Evolutionary conservation across 2,113 vertebrate genomes (phyloP).

Genomic region (Scalopus aquaticus): DNA sequence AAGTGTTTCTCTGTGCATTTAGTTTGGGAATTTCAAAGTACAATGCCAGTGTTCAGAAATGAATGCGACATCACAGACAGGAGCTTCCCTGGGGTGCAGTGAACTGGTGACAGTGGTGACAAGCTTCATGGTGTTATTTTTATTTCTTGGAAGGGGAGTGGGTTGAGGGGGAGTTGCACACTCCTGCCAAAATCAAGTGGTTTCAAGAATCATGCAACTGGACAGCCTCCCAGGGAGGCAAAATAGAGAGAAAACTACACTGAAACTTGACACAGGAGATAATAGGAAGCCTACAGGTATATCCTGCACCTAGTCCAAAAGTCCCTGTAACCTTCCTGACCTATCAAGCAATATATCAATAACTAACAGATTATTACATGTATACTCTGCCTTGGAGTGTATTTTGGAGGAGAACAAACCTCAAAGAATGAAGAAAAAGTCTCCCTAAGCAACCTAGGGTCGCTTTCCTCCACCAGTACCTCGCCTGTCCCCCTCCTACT

Average conservation of each 20-base stretch:
- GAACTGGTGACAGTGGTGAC: neutral
- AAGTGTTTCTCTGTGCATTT: conserved; percentile 57
- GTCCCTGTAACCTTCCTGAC: neutral
- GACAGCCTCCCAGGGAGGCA: neutral
- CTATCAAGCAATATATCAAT: neutral
- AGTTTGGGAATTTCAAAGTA: conserved; percentile 68
- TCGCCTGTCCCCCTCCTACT: too few relatives aligned
- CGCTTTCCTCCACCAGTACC: neutral
- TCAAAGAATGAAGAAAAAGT: neutral
- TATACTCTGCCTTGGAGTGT: neutral
- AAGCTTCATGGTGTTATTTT: conserved; percentile 41
- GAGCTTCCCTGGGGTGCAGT: conserved; percentile 40
- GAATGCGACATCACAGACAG: conserved; percentile 60
- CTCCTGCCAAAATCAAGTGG: conserved; percentile 55
- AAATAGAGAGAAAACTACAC: neutral
- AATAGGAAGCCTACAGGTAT: neutral
- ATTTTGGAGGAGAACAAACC: neutral
- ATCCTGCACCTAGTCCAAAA: neutral
- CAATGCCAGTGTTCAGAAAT: conserved; percentile 62
- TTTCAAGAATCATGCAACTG: conserved; percentile 52
- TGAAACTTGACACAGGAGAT: neutral
- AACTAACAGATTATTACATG: neutral
- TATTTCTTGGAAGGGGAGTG: conserved; percentile 44
- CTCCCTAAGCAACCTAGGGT: neutral
- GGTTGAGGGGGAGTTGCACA: neutral